Evolutionary conservation across 2,797 vertebrate genomes (phyloP), one percentile per base, ranked within the genome.

Genomic region (Toxotes lorentzi): DNA sequence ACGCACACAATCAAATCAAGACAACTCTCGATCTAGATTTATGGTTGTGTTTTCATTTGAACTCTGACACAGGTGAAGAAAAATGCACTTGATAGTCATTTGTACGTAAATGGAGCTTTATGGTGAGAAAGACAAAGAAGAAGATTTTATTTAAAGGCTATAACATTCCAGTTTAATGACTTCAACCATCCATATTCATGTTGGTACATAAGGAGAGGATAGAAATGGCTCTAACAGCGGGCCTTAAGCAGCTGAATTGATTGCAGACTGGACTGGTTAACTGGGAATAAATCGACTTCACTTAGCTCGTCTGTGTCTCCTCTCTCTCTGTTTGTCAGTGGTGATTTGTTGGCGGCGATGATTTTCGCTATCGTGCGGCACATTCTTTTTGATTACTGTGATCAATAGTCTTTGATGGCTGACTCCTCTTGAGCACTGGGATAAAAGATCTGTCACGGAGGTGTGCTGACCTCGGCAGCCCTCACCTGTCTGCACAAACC

Each of bases 321-420:
- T 51, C 76, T 76, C 59, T 53, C 57, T 78, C 43, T 70, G 73
- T 92, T 89, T 89, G 85, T 89, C 79, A 48, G 73, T 3, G 47
- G 38, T 87, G 88, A 93, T 93, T 91, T 92, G 89, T 91, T 66
- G 77, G 76, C 41, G 21, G 57, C 77, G 58, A 75, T 89, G 84
- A 89, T 88, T 88, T 78, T 79, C 61, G 57, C 77, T 32, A 83
- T 94, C 81, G 88, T 83, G 76, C 76, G 54, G 75, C 66, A 57
- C 88, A 63, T 90, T 90, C 81, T 76, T 85, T 92, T 85, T 91
- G 92, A 93, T 93, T 76, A 78, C 81, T 4, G 65, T 70, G 79
- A 92, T 94, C 94, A 84, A 91, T 93, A 91, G 73, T n/a, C 78
- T 85, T 60, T 84, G 86, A 88, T 87, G 86, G 81, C 65, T 24